A percentile compares a stretch with the other conserved stretches of the same genome.
These are phyloP conservation scores for Aurelia sp. DNA, from an alignment of 30 jellyfish, hydroid and myxozoan genomes.

Conservation along the genomic window DNA sequence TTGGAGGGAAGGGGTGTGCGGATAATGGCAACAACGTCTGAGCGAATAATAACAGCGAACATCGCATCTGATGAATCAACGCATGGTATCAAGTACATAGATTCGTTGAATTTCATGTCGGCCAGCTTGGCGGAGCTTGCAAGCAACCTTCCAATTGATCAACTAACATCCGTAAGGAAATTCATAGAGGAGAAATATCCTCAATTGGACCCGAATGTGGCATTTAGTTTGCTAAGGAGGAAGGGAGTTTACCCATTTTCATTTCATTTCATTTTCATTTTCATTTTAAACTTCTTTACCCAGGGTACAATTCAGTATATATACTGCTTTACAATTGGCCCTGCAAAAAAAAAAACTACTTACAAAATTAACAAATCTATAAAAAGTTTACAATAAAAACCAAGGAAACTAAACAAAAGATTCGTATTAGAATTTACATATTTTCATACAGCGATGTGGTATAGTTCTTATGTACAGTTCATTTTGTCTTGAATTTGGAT, in stretches of 20 bases:
- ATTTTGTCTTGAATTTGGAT: too few relatives aligned
- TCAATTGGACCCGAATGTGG: neutral
- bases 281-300: too few relatives aligned
- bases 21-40: neutral
- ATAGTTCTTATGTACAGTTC: too few relatives aligned
- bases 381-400: too few relatives aligned
- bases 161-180: neutral
- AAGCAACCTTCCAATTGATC: neutral
- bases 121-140: slow-evolving; percentile 13
- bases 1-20: neutral
- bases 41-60: neutral
- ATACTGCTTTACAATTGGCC: too few relatives aligned
- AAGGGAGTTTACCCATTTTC: slow-evolving; percentile 78
- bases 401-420: too few relatives aligned
- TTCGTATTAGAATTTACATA: too few relatives aligned
- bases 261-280: too few relatives aligned
- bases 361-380: too few relatives aligned
- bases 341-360: too few relatives aligned
- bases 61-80: neutral
- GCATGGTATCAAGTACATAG: slow-evolving; percentile 12
- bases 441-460: too few relatives aligned
- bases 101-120: neutral
- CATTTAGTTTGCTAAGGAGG: slow-evolving; percentile 21
- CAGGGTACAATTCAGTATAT: too few relatives aligned
- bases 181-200: neutral